Base-by-base conservation (phyloP, 2,888 invertebrate genomes). In the Eretmocerus hayati region DNA sequence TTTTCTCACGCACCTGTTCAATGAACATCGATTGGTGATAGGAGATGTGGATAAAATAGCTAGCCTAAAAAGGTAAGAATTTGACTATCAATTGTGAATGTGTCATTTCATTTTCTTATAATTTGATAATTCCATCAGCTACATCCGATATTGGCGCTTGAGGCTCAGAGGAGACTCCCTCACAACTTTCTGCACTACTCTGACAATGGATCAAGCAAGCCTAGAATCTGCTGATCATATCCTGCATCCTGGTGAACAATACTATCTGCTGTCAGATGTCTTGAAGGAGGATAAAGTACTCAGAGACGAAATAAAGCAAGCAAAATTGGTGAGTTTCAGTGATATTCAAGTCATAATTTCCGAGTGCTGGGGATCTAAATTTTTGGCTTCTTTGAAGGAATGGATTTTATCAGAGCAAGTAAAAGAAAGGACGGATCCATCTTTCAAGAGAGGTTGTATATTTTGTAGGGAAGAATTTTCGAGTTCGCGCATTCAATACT, bases 1-100 rank as follows among this genome's bases (percentile, higher is more conserved):
- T 16, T 75, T 77, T 66, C 69, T 87, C 1, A 77, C 79, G 1
- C 93, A 94, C 72, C 72, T 92, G 48, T 85, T 89, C 57, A 77
- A 83, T 63, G 74, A 74, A 44, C 93, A 94, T 67, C 80, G 84
- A 41, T 72, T 93, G 39, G 84, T 93, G 2, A 86, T 93, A 58
- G 89, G 86, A 38, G 90, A 90, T 74, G 84, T 86, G 2, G 82
- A 85, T 56, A 80, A 85, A 59, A 84, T 93, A 52, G 80, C 84
- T 1, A 81, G 86, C 70, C 73, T 92, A 31, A 76, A 76, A 58
- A 83, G 80, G 74, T 92, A 83, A 61, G 62, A 58, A 42, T 5
- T 33, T 9, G 16, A 31, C 26, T 40, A 30, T 19, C 18, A 18
- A 21, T n/a, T 23, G 18, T n/a, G 8, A 36, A 26, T 49, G 15